A percentile compares a stretch with the other conserved stretches of the same genome.
phyloP scores from a whole-genome alignment of 2,888 invertebrate species.

The Heliconius cydno region DNA sequence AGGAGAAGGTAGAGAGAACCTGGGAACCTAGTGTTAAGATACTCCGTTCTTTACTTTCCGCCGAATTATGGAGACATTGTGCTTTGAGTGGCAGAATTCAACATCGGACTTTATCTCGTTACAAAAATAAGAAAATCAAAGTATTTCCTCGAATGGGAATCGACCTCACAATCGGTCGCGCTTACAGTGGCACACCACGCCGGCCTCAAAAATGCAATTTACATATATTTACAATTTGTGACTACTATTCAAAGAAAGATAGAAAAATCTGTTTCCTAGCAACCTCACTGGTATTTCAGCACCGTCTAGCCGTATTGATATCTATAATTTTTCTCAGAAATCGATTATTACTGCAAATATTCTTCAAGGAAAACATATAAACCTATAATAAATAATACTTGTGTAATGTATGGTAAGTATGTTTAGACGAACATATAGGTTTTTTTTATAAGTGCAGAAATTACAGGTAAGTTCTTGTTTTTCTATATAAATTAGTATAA shows the following conservation, averaged over 20 bases:
- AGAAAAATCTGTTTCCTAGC: neutral
- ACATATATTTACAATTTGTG: neutral
- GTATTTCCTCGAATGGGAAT: neutral
- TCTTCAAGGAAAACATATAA: neutral
- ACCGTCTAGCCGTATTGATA: neutral
- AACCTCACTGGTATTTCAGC: neutral
- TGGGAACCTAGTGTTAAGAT: too few species aligned
- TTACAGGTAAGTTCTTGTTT: too few species aligned
- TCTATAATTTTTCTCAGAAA: conserved; percentile 15
- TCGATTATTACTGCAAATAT: neutral
- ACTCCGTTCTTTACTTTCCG: neutral
- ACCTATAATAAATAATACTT: neutral
- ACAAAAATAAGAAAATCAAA: neutral
- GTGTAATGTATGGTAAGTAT: neutral
- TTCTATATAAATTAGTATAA: too few species aligned
- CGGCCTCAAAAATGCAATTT: neutral
- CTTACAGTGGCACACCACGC: neutral
- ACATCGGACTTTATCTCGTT: neutral
- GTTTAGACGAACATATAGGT: neutral
- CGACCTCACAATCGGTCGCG: neutral
- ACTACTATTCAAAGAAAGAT: neutral
- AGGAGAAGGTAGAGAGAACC: too few species aligned
- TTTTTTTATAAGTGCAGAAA: too few species aligned
- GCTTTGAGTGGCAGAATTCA: neutral
- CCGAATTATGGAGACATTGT: neutral